Percentiles rank a stretch among this genome's conserved stretches.
Evolutionary conservation across 2,888 invertebrate species (phyloP).

Genomic region (Callosobruchus maculatus): DNA sequence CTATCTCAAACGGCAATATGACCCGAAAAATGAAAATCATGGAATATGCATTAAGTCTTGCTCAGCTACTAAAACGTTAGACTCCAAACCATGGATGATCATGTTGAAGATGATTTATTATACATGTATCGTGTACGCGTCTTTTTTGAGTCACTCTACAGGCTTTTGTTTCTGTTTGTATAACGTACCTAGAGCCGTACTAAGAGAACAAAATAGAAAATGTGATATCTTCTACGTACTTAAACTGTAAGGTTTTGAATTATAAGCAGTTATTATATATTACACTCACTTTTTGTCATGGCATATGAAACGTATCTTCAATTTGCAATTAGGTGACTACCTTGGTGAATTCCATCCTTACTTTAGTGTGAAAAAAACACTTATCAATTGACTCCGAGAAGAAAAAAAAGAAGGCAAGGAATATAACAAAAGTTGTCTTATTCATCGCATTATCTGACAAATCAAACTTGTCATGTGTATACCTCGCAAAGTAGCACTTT

Average conservation of each 20-base stretch:
- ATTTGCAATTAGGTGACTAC: no score
- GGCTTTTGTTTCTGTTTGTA: neutral
- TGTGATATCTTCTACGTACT: neutral
- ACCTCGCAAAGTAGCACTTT: no score
- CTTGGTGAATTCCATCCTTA: neutral
- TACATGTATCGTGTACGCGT: neutral
- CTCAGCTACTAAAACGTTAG: neutral
- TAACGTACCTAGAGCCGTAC: neutral
- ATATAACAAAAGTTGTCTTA: no score
- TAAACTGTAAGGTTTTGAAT: neutral
- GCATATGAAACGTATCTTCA: neutral
- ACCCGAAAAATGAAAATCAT: no score
- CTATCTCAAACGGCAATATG: no score
- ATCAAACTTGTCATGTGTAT: no score
- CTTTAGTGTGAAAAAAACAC: neutral
- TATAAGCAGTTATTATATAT: neutral
- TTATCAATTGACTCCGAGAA: no score
- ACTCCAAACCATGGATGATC: neutral
- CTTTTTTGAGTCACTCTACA: neutral
- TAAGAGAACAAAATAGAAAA: neutral
- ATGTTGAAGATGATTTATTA: no score
- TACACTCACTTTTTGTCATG: neutral
- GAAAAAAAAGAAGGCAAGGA: no score
- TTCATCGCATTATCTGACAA: no score
- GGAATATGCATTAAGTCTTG: no score